A percentile compares a stretch with the other conserved stretches of the same genome.
phyloP scores from a whole-genome alignment of 2,797 vertebrate species.

The Aeoliscus strigatus region DNA sequence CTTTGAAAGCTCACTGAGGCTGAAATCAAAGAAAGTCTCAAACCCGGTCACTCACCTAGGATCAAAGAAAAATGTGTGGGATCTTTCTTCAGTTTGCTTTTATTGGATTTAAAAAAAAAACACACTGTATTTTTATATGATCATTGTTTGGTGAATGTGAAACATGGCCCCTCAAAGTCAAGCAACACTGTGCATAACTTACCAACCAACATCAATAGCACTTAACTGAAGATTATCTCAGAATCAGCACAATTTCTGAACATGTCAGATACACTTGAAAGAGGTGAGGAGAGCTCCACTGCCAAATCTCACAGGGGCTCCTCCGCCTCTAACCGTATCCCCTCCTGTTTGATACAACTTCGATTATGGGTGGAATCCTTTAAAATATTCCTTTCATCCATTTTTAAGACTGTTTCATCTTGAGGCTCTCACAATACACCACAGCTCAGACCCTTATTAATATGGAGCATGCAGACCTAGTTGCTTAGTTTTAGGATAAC shows the following conservation, averaged over 20 bases:
- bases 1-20: too few species aligned
- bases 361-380: constrained; percentile 50
- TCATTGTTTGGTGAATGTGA: constrained; percentile 11
- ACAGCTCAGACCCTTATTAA: constrained; percentile 51
- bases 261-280: constrained; percentile 49
- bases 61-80: not conserved
- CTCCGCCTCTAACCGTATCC: constrained; percentile 53
- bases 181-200: constrained; percentile 33
- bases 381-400: constrained; percentile 70
- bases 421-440: constrained; percentile 49
- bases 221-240: constrained; percentile 37
- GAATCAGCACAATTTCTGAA: constrained; percentile 47
- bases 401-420: constrained; percentile 70
- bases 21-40: too few species aligned
- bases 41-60: constrained; percentile 5
- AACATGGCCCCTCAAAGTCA: constrained; percentile 34
- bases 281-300: constrained; percentile 34
- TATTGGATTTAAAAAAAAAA: not conserved
- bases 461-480: constrained; percentile 45
- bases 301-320: constrained; percentile 41
- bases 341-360: constrained; percentile 51
- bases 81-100: constrained; percentile 7
- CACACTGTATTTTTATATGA: constrained; percentile 4
- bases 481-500: constrained; percentile 48
- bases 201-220: constrained; percentile 43